Conservation (phyloP, 2,113 vertebrate genomes). For the Grantiella picta region DNA sequence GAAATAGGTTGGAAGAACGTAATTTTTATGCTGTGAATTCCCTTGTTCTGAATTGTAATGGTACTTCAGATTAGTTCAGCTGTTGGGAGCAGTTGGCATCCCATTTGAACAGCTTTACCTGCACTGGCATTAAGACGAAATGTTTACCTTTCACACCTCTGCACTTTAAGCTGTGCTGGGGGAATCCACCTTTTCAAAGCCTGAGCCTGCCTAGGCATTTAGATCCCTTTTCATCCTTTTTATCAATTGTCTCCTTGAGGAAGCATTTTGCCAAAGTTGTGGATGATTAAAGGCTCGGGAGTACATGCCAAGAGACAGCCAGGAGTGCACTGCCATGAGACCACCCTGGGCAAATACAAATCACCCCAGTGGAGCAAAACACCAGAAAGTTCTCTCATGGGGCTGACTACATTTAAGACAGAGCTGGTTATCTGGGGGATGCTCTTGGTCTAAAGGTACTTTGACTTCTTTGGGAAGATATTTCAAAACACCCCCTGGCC, state of each 20-base stretch:
- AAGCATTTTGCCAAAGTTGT: neutral
- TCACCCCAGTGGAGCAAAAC: neutral
- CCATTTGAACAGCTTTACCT: neutral
- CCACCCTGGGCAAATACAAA: neutral
- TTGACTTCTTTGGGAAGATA: neutral
- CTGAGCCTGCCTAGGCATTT: neutral
- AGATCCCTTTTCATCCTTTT: neutral
- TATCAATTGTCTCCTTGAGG: neutral
- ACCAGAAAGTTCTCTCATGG: neutral
- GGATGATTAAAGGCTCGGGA: neutral
- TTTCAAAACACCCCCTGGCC: neutral
- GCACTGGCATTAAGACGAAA: neutral
- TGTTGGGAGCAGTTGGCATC: neutral
- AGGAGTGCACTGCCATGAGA: rapidly evolving
- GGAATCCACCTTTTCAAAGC: neutral
- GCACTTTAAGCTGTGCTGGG: neutral
- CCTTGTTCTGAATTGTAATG: slow-evolving; percentile 28
- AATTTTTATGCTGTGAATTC: neutral
- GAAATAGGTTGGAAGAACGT: neutral
- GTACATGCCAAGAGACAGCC: neutral
- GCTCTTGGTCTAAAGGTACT: neutral
- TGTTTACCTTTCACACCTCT: slow-evolving; percentile 17
- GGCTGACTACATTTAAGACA: neutral
- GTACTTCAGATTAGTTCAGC: neutral
- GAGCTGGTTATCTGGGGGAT: neutral